These are phyloP conservation scores for Heptranchias perlo DNA, from an alignment of 2,113 vertebrate species.

Conservation along the genomic window DNA sequence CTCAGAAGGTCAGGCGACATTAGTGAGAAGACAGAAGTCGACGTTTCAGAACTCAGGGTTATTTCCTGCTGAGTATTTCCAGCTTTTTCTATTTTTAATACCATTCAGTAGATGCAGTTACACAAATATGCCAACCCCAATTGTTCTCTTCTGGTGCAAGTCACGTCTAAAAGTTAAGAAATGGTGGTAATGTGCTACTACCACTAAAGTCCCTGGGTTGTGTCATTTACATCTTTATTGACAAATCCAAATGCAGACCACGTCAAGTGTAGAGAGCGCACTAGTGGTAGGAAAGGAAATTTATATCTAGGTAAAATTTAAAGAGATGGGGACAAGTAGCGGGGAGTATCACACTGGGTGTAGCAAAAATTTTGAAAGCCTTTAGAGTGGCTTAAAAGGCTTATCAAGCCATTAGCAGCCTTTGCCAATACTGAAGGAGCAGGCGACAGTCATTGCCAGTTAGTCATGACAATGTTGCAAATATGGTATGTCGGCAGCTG, in stretches of 20 bases:
- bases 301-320: background rate
- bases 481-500: background rate
- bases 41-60: no score
- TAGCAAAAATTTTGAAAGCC: no score
- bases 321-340: no score
- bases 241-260: background rate
- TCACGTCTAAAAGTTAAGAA: no score
- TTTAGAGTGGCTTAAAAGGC: background rate
- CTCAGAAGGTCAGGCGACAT: no score
- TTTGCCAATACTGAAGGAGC: background rate
- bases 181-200: no score
- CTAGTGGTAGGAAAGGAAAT: background rate
- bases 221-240: background rate
- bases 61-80: no score
- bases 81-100: background rate
- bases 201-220: no score
- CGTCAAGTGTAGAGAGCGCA: background rate
- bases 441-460: background rate
- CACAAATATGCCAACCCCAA: background rate
- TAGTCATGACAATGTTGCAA: background rate
- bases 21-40: no score
- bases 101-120: background rate
- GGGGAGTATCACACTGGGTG: no score
- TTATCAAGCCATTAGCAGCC: background rate
- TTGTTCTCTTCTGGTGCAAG: background rate